Evolutionary conservation across 2,797 vertebrate genomes (phyloP), one percentile per base, ranked within the genome.

Genomic region (Phalanger gymnotis): DNA sequence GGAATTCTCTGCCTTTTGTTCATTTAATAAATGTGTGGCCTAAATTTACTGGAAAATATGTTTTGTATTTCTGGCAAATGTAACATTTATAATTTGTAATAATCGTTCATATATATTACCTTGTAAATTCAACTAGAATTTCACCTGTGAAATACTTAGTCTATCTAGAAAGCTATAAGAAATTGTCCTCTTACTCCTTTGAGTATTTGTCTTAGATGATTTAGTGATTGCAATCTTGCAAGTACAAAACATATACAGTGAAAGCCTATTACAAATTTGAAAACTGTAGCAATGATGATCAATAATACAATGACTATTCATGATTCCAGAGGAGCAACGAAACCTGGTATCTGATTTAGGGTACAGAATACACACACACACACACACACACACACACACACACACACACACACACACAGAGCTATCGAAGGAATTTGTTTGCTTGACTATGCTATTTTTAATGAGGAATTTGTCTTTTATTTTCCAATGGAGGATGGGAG

Each of bases 1-100:
- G 96, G 94, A 92, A 19, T 66, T 92, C 57, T 94, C 56, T 93
- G 91, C 95, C 97, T 97, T 97, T 93, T 98, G 90, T 97, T 98
- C 95, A 51, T 96, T 93, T 94, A 22, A 0, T 4, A 93, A 93
- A 96, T 96, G 96, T 97, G 57, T 92, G 89, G 27, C 92, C 96
- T 96, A 92, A 97, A 97, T 95, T 97, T n/a, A 31, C 3, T 92
- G 93, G 14, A 94, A 94, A 94, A 40, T 95, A 95, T 11, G 1
- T 61, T 96, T 93, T 96, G 4, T 40, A 34, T 91, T 97, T 93
- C 96, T 96, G 91, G 91, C 93, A 97, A 96, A 90, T 25, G 40
- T 73, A 96, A 90, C 93, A 90, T 97, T 91, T 97, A 58, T 81
- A 6, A 81, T 81, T 81, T 10, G 3, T 2, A 19, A 27, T 93